Percentiles rank a stretch among this genome's conserved stretches.
Evolutionary conservation across 2,797 vertebrate genomes (phyloP).

Genomic region (Trichosurus vulpecula): DNA sequence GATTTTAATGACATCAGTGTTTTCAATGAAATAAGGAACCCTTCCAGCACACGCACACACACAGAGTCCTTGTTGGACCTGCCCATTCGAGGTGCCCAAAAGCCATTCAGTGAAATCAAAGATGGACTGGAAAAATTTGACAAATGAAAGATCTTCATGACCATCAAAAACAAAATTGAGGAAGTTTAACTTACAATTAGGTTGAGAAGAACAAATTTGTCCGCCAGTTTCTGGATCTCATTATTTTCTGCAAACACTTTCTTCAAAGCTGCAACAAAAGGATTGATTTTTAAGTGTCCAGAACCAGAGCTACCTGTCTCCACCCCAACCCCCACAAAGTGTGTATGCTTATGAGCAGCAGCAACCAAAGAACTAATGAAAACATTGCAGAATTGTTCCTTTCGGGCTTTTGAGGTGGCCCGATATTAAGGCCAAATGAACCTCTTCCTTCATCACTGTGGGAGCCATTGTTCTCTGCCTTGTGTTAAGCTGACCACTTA

Average conservation of each 20-base stretch:
- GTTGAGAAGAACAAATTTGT: conserved; percentile 94
- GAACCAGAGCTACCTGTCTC: background rate
- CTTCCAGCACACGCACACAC: background rate
- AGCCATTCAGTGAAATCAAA: background rate
- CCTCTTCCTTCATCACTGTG: background rate
- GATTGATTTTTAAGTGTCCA: background rate
- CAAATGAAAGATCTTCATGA: background rate
- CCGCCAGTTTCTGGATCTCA: conserved; percentile 91
- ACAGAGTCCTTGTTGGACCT: background rate
- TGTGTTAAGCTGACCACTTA: conserved; percentile 15
- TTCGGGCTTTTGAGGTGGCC: background rate
- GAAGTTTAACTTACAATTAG: conserved; percentile 88
- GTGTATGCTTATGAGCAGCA: background rate
- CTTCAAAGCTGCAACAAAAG: conserved; percentile 88
- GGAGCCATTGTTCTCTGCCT: background rate
- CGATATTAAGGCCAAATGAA: background rate
- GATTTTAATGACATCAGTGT: background rate
- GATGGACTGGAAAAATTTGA: background rate
- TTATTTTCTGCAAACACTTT: conserved; percentile 90
- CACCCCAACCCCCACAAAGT: background rate
- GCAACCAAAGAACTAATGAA: background rate
- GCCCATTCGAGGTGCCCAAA: background rate
- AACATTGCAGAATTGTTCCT: background rate
- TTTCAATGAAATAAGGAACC: background rate
- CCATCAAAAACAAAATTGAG: background rate